Evolutionary conservation across 2,888 invertebrate species (phyloP), one percentile per base, ranked within the genome.

Genomic region (Nyleta sp.): DNA sequence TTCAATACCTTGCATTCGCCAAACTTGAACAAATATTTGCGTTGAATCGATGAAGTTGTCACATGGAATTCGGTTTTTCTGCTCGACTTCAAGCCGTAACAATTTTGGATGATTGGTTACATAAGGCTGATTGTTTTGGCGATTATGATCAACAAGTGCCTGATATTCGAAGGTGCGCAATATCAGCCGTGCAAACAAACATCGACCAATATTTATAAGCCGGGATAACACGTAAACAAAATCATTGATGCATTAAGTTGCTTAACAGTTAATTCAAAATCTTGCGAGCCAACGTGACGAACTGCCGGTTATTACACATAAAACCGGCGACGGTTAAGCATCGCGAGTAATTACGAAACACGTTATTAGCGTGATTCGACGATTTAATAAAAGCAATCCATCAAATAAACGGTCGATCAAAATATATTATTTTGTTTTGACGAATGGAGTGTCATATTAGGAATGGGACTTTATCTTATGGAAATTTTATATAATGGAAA

Each of bases 81-180:
- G 28, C 13, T 35, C 22, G 46, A 60, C 33, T 46, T 15, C 22
- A 42, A 42, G 42, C 42, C 38, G 55, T 22, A 46, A 33, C 33
- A 33, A 59, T 48, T 35, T 62, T 18, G 46, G 7, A 22, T 10
- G 52, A 65, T 65, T 65, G 40, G 50, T 64, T 64, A 65, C 53
- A 53, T 31, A 44, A 46, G 48, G 35, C 31, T 33, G 50, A 53
- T 65, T 52, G 33, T 65, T 52, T 64, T 52, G 65, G 52, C 40
- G 65, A 65, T 65, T 65, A 53, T 44, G 44, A 65, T 65, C 65
- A 65, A 65, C 65, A 65, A 50, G 65, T 65, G 42, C 18, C 53
- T 18, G 53, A 53, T 65, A 65, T 52, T 50, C 52, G 28, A 40
- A 64, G 64, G 38, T 28, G 50, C 50, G 50, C 35, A 38, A 60